phyloP scores from a whole-genome alignment of 2,797 vertebrate species.

The Distichodus sexfasciatus region DNA sequence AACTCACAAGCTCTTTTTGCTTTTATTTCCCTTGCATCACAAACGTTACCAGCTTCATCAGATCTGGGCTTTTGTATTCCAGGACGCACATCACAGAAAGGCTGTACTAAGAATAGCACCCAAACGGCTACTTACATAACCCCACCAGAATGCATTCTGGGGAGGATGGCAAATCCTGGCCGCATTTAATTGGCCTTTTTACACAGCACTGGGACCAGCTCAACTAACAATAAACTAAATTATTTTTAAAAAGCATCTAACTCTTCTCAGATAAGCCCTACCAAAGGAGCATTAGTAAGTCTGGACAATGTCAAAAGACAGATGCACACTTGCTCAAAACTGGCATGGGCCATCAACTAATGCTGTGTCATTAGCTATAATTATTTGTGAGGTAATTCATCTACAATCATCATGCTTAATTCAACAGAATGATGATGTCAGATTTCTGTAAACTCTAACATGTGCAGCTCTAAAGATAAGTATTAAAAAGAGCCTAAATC shows the following conservation, averaged over 20 bases:
- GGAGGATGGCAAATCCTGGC: slow-evolving; percentile 56
- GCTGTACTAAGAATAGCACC: slow-evolving; percentile 76
- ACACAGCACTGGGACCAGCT: slow-evolving; percentile 4
- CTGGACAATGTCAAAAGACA: background rate
- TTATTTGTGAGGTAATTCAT: slow-evolving; percentile 21
- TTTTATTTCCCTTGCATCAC: slow-evolving; percentile 55
- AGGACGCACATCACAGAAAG: slow-evolving; percentile 70
- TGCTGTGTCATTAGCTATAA: slow-evolving; percentile 3
- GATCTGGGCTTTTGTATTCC: slow-evolving; percentile 66
- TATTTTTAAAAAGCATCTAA: slow-evolving; percentile 1
- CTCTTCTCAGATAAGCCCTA: slow-evolving; percentile 6
- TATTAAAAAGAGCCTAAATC: no score
- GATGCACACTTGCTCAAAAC: background rate
- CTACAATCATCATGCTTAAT: no score
- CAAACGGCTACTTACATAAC: slow-evolving; percentile 78
- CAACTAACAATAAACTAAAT: slow-evolving; percentile 15
- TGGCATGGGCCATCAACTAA: slow-evolving; percentile 7
- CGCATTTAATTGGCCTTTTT: slow-evolving; percentile 32
- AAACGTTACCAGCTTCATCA: slow-evolving; percentile 63
- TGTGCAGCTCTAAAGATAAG: no score
- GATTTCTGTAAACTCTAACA: no score
- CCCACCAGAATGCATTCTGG: slow-evolving; percentile 68
- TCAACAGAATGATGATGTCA: no score
- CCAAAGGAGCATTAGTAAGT: background rate
- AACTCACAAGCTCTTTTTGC: background rate